Evolutionary conservation across 1,140 invertebrate genomes (phyloP).

Genomic region (Daktulosphaira vitifoliae): DNA sequence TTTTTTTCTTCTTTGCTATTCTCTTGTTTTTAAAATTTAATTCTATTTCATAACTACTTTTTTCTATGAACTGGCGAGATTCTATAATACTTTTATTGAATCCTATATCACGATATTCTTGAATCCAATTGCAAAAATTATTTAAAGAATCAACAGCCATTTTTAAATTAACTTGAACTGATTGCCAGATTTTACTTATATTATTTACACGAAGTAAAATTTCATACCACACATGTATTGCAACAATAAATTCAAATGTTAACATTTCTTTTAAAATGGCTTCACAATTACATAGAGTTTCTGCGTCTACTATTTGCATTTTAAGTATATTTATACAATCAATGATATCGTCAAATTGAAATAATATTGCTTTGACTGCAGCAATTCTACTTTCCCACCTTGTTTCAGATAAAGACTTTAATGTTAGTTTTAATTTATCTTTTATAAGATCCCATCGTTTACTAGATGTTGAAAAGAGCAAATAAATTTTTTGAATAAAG

Average conservation of each 20-base stretch:
- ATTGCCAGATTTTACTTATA: constrained; percentile 38
- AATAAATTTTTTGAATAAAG: not conserved
- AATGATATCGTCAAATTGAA: constrained; percentile 29
- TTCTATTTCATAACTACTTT: constrained; percentile 3
- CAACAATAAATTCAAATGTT: constrained; percentile 38
- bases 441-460: not conserved
- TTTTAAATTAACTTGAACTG: not conserved
- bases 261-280: constrained; percentile 34
- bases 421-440: not conserved
- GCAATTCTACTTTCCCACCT: not conserved
- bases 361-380: not conserved
- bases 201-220: constrained; percentile 38
- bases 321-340: constrained; percentile 36
- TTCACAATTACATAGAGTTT: constrained; percentile 38
- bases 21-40: constrained; percentile 1
- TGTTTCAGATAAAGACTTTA: not conserved
- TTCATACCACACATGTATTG: constrained; percentile 41
- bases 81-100: not conserved
- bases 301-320: constrained; percentile 30
- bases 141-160: constrained; percentile 2
- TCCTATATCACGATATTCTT: constrained; percentile 2
- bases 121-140: not conserved
- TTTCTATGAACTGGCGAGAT: not conserved
- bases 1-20: not conserved
- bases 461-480: constrained; percentile 1